Conservation (phyloP, 2,888 invertebrate species). For the Standfussiana lucernea region DNA sequence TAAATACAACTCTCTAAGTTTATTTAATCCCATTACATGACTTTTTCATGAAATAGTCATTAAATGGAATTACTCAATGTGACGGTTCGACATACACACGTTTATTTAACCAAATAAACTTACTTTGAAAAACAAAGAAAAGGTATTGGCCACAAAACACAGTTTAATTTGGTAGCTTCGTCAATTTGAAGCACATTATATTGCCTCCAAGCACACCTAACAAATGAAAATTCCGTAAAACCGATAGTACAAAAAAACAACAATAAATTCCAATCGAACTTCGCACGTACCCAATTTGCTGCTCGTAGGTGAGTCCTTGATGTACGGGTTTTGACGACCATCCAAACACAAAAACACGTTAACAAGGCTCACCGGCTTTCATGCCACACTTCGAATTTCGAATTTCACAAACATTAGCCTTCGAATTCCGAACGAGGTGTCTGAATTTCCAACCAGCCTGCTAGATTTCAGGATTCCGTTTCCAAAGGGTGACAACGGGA, state of each 20-base stretch:
- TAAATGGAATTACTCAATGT: no score
- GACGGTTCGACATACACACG: no score
- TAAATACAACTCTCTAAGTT: no score
- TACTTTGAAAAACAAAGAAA: not conserved
- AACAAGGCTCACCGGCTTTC: constrained; percentile 24
- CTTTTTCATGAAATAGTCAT: no score
- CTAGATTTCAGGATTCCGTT: not conserved
- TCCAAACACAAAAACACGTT: constrained; percentile 55
- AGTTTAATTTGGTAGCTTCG: not conserved
- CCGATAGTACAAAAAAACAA: constrained; percentile 12
- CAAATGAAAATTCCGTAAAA: not conserved
- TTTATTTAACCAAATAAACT: not conserved
- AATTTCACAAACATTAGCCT: constrained; percentile 56
- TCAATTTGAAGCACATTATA: not conserved
- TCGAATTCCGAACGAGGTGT: constrained; percentile 47
- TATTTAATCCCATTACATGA: no score
- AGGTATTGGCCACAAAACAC: not conserved
- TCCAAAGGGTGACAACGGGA: not conserved
- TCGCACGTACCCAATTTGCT: constrained; percentile 32
- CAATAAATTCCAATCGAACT: constrained; percentile 17
- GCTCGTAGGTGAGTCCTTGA: constrained; percentile 28
- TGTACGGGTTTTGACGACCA: constrained; percentile 32
- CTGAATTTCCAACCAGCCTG: constrained; percentile 52
- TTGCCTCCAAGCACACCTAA: no score
- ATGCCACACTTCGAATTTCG: constrained; percentile 36